Evolutionary conservation across 2,113 vertebrate species (phyloP), one percentile per base, ranked within the genome.

Genomic region (Gasterosteus aculeatus): DNA sequence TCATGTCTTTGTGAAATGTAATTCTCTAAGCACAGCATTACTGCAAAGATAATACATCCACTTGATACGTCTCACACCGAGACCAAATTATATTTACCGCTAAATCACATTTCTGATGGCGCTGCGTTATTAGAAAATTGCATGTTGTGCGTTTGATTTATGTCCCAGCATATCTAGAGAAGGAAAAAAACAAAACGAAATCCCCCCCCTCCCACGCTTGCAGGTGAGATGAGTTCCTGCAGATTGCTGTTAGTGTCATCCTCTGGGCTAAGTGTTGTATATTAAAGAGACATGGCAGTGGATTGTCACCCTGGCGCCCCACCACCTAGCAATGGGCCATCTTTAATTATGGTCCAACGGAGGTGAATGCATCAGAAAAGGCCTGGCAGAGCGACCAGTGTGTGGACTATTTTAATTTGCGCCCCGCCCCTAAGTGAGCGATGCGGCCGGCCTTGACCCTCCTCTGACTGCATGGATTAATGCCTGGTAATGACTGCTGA

Each of bases 341-440:
- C 85, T 91, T 92, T 94, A 94, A 94, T 94, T 94, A 94, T 78
- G 87, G 87, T 81, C 83, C 63, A 75, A 86, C 72, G 16, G 85
- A 85, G 88, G 89, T 85, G 91, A 90, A 88, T 80, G 92, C 86
- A 87, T 93, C 87, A 92, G 93, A 92, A 91, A 92, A 88, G 82
- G 85, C 88, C 89, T 91, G 90, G 91, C 91, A 85, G 92, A 93
- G 94, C 94, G 94, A 80, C 94, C 95, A 90, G 95, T 95, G 95
- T 96, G 95, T 94, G 95, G 95, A 96, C 96, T 94, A 98, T 98
- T 99, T 97, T 97, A 98, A 99, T 98, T 97, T 97, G 95, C 92
- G 95, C 95, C 95, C 95, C 96, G 84, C 90, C 95, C 95, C 80
- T 93, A 95, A 96, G 96, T 97, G 96, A 96, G 96, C 95, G 95